phyloP scores from a whole-genome alignment of 2,797 vertebrate species.

The Coracias cyanogaster region DNA sequence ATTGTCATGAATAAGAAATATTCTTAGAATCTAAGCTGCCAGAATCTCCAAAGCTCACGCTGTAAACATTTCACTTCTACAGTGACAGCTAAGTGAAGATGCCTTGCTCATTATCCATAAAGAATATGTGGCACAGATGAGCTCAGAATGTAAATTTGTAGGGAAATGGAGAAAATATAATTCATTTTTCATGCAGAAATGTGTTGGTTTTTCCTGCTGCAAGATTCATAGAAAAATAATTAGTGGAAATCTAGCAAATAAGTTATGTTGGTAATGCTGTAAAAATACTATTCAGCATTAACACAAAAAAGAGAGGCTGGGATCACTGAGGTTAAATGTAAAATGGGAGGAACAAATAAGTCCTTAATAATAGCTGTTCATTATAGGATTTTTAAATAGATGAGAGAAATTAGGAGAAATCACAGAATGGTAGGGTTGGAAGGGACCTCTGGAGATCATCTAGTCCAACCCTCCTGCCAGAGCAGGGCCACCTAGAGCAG shows the following conservation, averaged over 20 bases:
- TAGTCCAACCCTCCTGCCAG: no score
- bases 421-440: no score
- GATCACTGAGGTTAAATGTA: not conserved
- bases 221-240: constrained; percentile 31
- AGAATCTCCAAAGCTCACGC: constrained; percentile 53
- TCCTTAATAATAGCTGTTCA: not conserved
- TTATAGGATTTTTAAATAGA: not conserved
- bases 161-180: constrained; percentile 27
- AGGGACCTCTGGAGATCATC: no score
- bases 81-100: constrained; percentile 72
- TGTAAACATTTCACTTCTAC: constrained; percentile 77
- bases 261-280: not conserved
- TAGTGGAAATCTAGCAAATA: constrained; percentile 12
- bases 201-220: not conserved
- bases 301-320: not conserved
- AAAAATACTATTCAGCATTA: not conserved
- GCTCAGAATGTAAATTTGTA: constrained; percentile 53
- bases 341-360: not conserved
- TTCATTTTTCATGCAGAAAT: constrained; percentile 52
- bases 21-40: constrained; percentile 71
- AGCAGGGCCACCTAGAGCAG: no score
- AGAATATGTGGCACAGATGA: constrained; percentile 66
- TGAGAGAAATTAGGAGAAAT: not conserved
- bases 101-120: constrained; percentile 66
- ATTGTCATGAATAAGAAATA: constrained; percentile 57